Conservation (phyloP, 2,888 invertebrate species). For the Sthenelais limicola region DNA sequence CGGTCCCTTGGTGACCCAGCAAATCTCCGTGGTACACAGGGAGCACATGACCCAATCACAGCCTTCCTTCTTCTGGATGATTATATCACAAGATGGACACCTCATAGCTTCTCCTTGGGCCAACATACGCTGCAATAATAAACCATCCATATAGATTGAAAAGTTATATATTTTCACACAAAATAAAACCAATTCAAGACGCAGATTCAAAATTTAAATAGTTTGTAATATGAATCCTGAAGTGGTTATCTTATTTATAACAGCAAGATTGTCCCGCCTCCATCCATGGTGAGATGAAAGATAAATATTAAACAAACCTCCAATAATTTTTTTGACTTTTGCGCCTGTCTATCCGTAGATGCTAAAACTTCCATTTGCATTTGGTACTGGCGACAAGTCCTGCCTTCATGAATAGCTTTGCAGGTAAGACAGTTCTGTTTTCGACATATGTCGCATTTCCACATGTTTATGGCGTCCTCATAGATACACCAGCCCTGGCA, state of each 20-base stretch:
- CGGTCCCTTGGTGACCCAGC: slow-evolving; percentile 89
- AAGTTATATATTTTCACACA: too few relatives aligned
- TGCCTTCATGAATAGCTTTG: slow-evolving; percentile 86
- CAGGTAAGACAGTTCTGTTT: slow-evolving; percentile 88
- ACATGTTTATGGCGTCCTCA: slow-evolving; percentile 81
- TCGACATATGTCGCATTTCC: slow-evolving; percentile 85
- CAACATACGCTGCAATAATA: slow-evolving; percentile 84
- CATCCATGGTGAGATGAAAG: too few relatives aligned
- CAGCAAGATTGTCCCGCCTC: too few relatives aligned
- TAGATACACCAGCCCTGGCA: slow-evolving; percentile 92
- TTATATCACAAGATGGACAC: slow-evolving; percentile 88
- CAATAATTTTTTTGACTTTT: slow-evolving; percentile 84
- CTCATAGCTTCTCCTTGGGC: slow-evolving; percentile 87
- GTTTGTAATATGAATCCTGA: not conserved
- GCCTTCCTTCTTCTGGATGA: slow-evolving; percentile 92
- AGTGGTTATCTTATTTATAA: too few relatives aligned
- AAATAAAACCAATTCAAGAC: not conserved
- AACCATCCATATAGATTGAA: too few relatives aligned
- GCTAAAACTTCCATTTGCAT: slow-evolving; percentile 78
- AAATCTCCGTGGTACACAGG: slow-evolving; percentile 93
- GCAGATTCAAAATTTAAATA: not conserved
- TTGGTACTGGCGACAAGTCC: slow-evolving; percentile 88
- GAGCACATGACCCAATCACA: slow-evolving; percentile 94
- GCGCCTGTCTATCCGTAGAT: slow-evolving; percentile 79
- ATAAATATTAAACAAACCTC: slow-evolving; percentile 73